These are phyloP conservation scores for Fundulus diaphanus DNA, from an alignment of 2,797 vertebrate genomes.

Conservation along the genomic window DNA sequence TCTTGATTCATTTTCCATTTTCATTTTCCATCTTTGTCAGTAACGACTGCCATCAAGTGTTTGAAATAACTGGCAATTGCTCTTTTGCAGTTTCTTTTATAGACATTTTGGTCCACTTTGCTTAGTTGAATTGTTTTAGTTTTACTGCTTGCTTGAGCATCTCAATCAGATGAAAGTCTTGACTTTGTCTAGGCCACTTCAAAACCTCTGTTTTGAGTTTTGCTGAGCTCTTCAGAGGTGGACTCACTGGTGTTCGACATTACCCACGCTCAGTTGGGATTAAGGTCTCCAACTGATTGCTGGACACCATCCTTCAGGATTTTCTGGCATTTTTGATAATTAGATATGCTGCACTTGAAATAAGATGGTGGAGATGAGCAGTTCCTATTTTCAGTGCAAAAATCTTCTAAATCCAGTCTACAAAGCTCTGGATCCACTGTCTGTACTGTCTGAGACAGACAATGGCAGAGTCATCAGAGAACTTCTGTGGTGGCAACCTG, in stretches of 20 bases:
- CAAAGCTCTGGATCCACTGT: too few species aligned
- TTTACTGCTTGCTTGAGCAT: background rate
- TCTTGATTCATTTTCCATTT: background rate
- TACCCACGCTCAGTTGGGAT: too few species aligned
- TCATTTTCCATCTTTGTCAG: background rate
- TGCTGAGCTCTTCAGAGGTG: background rate
- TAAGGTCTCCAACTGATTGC: background rate
- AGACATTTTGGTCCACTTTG: background rate
- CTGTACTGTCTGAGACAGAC: too few species aligned
- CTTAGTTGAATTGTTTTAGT: background rate
- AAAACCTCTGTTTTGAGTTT: background rate
- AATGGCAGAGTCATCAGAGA: too few species aligned
- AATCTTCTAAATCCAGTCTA: too few species aligned
- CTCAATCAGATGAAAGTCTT: background rate
- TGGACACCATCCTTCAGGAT: background rate
- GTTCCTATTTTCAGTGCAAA: too few species aligned
- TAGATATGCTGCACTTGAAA: too few species aligned
- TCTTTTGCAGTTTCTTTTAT: background rate
- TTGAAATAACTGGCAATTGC: background rate
- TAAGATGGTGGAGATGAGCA: too few species aligned
- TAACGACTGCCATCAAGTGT: background rate
- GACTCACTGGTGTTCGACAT: background rate
- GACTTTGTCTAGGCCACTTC: background rate
- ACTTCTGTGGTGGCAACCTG: too few species aligned
- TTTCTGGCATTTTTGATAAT: background rate